A percentile compares a stretch with the other conserved stretches of the same genome.
Conservation (phyloP, 2,888 invertebrate species). For the Listrodromus nycthemerus region DNA sequence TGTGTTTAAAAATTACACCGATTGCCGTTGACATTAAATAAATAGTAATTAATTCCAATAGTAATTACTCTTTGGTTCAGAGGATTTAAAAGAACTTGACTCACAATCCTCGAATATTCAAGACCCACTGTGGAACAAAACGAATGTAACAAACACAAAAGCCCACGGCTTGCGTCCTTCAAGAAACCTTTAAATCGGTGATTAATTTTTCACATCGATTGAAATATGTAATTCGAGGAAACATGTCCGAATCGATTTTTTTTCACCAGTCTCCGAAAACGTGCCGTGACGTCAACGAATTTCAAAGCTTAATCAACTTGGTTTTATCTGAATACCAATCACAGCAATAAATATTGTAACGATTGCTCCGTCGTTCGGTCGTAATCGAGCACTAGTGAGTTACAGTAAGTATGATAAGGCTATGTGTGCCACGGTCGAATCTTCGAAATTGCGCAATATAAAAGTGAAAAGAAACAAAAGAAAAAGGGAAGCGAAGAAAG, state of each 20-base stretch:
- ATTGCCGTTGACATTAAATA: not conserved
- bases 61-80: not conserved
- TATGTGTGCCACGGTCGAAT: slow-evolving; percentile 34
- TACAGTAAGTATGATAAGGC: slow-evolving; percentile 33
- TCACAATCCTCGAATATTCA: not conserved
- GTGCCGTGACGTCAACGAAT: slow-evolving; percentile 1
- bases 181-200: not conserved
- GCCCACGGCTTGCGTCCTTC: not conserved
- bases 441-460: slow-evolving; percentile 55
- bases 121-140: not conserved
- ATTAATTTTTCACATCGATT: not conserved
- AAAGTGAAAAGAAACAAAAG: slow-evolving; percentile 34
- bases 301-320: not conserved
- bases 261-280: slow-evolving; percentile 2
- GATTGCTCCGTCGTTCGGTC: slow-evolving; percentile 22
- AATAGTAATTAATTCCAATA: not conserved
- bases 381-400: slow-evolving; percentile 30
- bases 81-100: not conserved
- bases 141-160: not conserved
- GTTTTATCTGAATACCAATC: slow-evolving; percentile 13
- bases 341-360: slow-evolving; percentile 36
- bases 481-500: not conserved
- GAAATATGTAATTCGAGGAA: not conserved
- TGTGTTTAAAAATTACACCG: not conserved
- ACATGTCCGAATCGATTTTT: slow-evolving; percentile 7